phyloP scores from a whole-genome alignment of 1,140 invertebrate genomes.

The Solenopsis invicta region DNA sequence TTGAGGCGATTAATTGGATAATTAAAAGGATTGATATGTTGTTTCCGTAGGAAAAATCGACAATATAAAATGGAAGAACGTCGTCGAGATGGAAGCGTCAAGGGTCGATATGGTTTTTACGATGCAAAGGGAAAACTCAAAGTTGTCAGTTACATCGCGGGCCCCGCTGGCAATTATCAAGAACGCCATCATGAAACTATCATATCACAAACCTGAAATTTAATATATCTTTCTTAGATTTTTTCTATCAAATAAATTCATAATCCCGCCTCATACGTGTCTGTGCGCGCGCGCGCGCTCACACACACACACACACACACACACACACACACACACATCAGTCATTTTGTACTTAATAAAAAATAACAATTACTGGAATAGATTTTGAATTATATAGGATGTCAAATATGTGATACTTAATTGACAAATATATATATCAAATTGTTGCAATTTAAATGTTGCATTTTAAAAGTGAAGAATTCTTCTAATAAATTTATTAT shows the following conservation, averaged over 20 bases:
- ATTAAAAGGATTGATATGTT: conserved; percentile 20
- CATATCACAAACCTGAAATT: conserved; percentile 35
- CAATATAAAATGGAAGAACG: conserved; percentile 94
- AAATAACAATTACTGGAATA: too few species aligned
- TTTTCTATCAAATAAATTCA: not conserved
- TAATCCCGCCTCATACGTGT: too few species aligned
- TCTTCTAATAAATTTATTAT: too few species aligned
- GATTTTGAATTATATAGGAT: too few species aligned
- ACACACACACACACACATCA: too few species aligned
- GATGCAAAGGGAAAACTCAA: conserved; percentile 93
- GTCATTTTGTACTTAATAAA: too few species aligned
- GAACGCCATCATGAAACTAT: conserved; percentile 84
- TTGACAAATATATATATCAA: too few species aligned
- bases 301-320: too few species aligned
- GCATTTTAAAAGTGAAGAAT: too few species aligned
- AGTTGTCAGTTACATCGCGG: conserved; percentile 92
- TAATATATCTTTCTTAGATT: conserved; percentile 1
- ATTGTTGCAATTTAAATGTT: too few species aligned
- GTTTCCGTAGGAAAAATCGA: conserved; percentile 90
- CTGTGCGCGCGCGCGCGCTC: too few species aligned
- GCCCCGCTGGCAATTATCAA: conserved; percentile 91
- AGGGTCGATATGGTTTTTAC: conserved; percentile 94
- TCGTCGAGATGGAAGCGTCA: conserved; percentile 92
- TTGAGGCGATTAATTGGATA: not conserved
- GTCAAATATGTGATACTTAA: too few species aligned